Evolutionary conservation across 92 coral and sea anemone genomes (phyloP).

Genomic region (Micromussa lordhowensis): DNA sequence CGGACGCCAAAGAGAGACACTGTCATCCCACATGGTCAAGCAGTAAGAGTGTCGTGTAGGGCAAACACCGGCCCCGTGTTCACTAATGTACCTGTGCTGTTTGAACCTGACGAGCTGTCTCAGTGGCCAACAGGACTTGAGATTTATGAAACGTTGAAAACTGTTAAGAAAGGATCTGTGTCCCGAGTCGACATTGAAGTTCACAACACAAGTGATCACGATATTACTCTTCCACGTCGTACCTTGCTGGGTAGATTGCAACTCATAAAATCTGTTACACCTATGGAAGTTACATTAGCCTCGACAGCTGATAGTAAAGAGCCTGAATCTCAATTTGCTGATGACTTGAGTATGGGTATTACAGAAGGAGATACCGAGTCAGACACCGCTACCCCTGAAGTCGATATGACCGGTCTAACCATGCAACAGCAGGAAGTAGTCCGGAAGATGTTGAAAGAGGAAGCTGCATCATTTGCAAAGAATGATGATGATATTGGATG

Average conservation of each 20-base stretch:
- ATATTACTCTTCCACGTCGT: conserved; percentile 8
- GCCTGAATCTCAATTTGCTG: not conserved
- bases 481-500: not conserved
- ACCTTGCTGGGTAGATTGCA: conserved; percentile 27
- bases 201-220: conserved; percentile 14
- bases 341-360: not conserved
- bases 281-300: not conserved
- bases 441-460: too few relatives aligned
- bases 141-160: conserved; percentile 27
- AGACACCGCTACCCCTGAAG: too few relatives aligned
- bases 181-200: conserved; percentile 12
- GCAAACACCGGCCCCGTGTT: conserved; percentile 39
- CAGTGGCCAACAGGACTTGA: conserved; percentile 50
- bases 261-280: conserved; percentile 5
- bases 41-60: conserved; percentile 29
- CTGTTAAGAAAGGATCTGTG: conserved; percentile 20
- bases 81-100: conserved; percentile 18
- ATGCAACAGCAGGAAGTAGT: too few relatives aligned
- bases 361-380: not conserved
- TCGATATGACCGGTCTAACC: too few relatives aligned
- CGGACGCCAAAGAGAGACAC: conserved; percentile 20
- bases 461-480: not conserved
- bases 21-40: conserved; percentile 20
- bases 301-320: not conserved
- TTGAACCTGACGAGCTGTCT: conserved; percentile 27